Evolutionary conservation across 2,797 vertebrate species (phyloP).

Genomic region (Pseudocheirus occidentalis): DNA sequence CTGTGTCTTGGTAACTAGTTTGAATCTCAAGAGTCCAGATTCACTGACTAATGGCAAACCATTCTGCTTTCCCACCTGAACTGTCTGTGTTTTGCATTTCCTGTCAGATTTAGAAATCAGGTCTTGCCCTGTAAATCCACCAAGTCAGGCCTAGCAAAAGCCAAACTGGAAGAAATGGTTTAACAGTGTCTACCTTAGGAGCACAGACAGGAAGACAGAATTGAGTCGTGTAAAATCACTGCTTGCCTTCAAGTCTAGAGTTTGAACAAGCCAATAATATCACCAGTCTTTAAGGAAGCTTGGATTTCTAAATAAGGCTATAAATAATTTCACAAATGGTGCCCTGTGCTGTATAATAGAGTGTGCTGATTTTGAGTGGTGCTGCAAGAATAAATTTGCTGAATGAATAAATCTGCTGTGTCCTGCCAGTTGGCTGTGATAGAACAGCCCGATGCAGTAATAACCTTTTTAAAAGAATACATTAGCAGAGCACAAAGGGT

Average conservation of each 20-base stretch:
- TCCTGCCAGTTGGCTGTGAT: slow-evolving; percentile 64
- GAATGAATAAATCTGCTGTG: slow-evolving; percentile 70
- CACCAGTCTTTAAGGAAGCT: slow-evolving; percentile 73
- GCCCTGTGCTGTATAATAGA: slow-evolving; percentile 70
- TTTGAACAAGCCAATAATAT: slow-evolving; percentile 66
- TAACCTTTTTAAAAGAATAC: slow-evolving; percentile 69
- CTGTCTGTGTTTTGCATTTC: not conserved
- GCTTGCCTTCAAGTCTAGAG: slow-evolving; percentile 69
- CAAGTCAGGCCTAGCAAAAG: not conserved
- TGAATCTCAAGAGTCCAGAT: not conserved
- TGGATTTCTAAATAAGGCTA: slow-evolving; percentile 80
- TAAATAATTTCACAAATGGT: slow-evolving; percentile 80
- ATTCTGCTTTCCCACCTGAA: not conserved
- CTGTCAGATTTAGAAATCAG: not conserved
- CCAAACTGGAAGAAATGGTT: not conserved
- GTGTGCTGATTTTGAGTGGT: slow-evolving; percentile 74
- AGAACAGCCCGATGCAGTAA: slow-evolving; percentile 66
- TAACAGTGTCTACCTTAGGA: not conserved
- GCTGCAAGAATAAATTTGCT: slow-evolving; percentile 78
- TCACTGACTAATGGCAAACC: not conserved
- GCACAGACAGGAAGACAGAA: not conserved
- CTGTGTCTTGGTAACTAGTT: not conserved
- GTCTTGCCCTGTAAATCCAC: not conserved
- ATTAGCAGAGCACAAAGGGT: slow-evolving; percentile 53
- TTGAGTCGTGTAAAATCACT: not conserved